Evolutionary conservation across 2,113 vertebrate species (phyloP), one percentile per base, ranked within the genome.

Genomic region (Paramisgurnus dabryanus): DNA sequence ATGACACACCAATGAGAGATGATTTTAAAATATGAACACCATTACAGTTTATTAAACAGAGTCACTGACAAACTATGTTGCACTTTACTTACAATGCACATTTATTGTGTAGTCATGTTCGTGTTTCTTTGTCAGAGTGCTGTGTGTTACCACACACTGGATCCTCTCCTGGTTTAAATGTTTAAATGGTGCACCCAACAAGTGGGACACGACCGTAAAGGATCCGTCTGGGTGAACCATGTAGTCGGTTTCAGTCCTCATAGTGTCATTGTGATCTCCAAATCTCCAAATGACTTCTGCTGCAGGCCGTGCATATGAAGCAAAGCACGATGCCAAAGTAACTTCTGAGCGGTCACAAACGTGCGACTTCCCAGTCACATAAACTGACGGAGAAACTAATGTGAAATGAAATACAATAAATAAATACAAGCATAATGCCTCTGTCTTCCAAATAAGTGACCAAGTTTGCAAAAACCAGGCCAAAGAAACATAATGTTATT

Each of bases 21-120:
- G 27, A 34, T 34, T 34, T 34, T 34, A 34, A 34, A 34, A 34
- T 34, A 34, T 34, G 27, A 34, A 34, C 27, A 34, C 27, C 3
- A 3, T 34, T 34, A 34, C 3, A 34, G 12, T 15, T 41, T n/a
- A 11, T 22, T 34, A 34, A 34, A 34, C 27, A 58, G 34, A n/a
- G n/a, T n/a, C n/a, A 57, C 27, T n/a, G 4, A 60, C 2, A 12
- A 45, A 8, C 7, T 73, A 22, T 39, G 2, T 66, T 49, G 47
- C 10, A 1, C 11, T 6, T 34, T 74, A 86, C 88, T 47, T 60
- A 92, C 90, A 91, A 77, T 86, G 40, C 11, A 91, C 22, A 12
- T 83, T 77, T 7, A 90, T 53, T 6, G 3, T 67, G 79, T 83
- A 83, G 9, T 75, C 0, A n/a, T 74, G 7, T n/a, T 4, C 53